Base-by-base conservation (phyloP, 2,113 vertebrate genomes). In the Urocynchramus pylzowi region DNA sequence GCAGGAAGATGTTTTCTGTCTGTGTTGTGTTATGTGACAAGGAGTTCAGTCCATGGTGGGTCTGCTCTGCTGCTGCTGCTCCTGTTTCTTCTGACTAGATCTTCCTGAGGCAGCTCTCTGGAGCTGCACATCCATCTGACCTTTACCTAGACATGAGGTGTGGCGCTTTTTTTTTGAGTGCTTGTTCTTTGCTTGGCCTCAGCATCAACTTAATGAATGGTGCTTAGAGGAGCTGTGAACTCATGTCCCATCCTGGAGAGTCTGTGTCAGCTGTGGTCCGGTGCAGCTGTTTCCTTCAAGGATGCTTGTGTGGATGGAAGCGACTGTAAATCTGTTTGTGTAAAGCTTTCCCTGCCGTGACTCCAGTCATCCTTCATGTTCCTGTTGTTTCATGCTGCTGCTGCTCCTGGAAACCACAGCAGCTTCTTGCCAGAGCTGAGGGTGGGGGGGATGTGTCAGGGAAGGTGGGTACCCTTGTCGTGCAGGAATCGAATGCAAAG, bases 231-330 rank as follows among this genome's bases (percentile, higher is more conserved):
- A 88, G 75, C 82, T 78, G 37, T 44, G 64, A 81, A 27, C 28
- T 85, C 65, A 9, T 31, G 50, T 93, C 74, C 71, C n/a, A 13
- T 75, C 21, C 71, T 63, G 68, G 83, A 67, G 67, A 50, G 52
- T 31, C 52, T 59, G 79, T 0, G 14, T 60, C 45, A 65, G 83
- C 64, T 41, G 53, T 19, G 16, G 24, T 75, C 83, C 1, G 1
- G 76, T 89, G 90, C 85, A 95, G 93, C 93, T 95, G 76, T 78
- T 95, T 94, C 86, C 85, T 96, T 81, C 56, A 33, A 92, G 93
- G 90, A 81, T 84, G 52, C 83, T 70, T 17, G 44, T 30, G 68
- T 86, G 54, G 68, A 28, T 88, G 71, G 78, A 31, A 93, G 37
- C 0, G 2, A 7, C 75, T 64, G 33, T 75, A 81, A 87, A 81